These are phyloP conservation scores for Todus mexicanus DNA, from an alignment of 2,797 vertebrate species.

Conservation along the genomic window DNA sequence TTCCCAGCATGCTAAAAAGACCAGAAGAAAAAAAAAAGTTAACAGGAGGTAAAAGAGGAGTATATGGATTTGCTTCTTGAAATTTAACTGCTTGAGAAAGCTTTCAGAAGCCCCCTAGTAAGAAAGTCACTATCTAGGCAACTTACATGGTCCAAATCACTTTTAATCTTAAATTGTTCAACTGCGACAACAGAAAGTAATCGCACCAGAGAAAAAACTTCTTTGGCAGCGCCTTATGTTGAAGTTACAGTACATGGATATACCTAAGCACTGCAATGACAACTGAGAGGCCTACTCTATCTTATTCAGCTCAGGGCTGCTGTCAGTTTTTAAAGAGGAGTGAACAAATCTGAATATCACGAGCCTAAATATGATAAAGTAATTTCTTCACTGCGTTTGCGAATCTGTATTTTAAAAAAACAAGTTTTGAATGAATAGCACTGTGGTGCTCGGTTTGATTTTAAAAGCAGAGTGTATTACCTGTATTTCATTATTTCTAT, in stretches of 20 bases:
- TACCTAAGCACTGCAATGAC: not conserved
- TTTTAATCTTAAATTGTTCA: not conserved
- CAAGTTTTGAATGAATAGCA: not conserved
- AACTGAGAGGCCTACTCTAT: not conserved
- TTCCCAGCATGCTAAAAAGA: conserved; percentile 86
- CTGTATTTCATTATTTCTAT: conserved; percentile 99
- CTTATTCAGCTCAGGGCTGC: not conserved
- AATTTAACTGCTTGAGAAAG: not conserved
- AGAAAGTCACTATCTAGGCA: not conserved
- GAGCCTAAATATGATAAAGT: not conserved
- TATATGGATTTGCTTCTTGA: not conserved
- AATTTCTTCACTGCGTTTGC: not conserved
- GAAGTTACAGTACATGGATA: not conserved
- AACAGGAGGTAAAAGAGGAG: not conserved
- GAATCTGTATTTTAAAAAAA: not conserved
- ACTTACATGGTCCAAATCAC: not conserved
- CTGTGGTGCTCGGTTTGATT: not conserved
- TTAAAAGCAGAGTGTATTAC: conserved; percentile 66
- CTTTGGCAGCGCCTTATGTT: not conserved
- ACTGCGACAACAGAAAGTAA: not conserved
- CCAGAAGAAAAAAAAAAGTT: not conserved
- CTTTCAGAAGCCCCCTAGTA: not conserved
- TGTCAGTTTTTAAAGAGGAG: not conserved
- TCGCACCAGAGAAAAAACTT: not conserved
- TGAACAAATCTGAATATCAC: not conserved